Evolutionary conservation across 2,888 invertebrate genomes (phyloP).

Genomic region (Idaea biselata): DNA sequence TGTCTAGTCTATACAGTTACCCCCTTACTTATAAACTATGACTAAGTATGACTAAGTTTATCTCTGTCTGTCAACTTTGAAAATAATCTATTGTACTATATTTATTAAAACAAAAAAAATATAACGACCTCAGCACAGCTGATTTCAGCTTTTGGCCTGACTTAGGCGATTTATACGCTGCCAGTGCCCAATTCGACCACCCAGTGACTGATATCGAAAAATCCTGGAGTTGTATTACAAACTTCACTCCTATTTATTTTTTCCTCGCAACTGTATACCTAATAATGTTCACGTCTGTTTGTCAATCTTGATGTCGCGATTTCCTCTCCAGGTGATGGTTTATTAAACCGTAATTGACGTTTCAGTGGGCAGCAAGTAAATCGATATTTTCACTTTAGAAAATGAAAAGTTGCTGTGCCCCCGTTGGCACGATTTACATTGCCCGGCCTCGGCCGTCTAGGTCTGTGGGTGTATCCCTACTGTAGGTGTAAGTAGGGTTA

Average conservation of each 20-base stretch:
- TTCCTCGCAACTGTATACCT: neutral
- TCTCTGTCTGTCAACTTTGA: too few species aligned
- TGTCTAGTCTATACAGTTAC: too few species aligned
- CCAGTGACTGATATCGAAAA: too few species aligned
- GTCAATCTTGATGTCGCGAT: constrained; percentile 34
- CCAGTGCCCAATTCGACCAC: too few species aligned
- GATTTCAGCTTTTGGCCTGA: too few species aligned
- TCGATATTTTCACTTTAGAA: constrained; percentile 53
- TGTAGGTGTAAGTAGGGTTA: too few species aligned
- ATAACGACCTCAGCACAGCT: too few species aligned
- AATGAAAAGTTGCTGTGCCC: constrained; percentile 45
- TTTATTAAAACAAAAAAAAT: too few species aligned
- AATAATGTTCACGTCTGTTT: constrained; percentile 16
- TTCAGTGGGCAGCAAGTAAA: constrained; percentile 44
- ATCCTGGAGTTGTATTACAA: neutral
- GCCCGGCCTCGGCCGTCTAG: constrained; percentile 9
- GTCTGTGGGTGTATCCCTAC: constrained; percentile 28
- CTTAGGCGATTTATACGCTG: too few species aligned
- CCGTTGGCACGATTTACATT: constrained; percentile 45
- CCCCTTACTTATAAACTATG: too few species aligned
- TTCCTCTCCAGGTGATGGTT: constrained; percentile 40
- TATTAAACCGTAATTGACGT: constrained; percentile 47
- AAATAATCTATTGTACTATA: too few species aligned
- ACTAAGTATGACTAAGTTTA: too few species aligned
- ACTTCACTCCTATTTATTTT: neutral